Conservation (phyloP, 2,113 vertebrate species). For the Lophotis ruficrista region DNA sequence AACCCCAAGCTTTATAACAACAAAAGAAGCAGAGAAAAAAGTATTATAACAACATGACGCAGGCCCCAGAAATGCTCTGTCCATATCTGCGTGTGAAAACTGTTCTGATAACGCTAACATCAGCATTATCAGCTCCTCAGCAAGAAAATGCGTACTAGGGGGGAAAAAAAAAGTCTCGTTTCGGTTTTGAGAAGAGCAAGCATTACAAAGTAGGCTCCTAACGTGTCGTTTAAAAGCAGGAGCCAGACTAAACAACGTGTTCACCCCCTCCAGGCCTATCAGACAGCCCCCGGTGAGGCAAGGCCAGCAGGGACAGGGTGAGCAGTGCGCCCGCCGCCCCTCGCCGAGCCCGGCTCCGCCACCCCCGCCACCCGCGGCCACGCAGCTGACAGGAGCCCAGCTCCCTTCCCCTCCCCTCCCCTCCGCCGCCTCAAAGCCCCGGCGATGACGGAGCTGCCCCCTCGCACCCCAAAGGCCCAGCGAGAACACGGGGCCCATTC, state of each 20-base stretch:
- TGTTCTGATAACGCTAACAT: background rate
- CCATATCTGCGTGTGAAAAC: rapidly evolving
- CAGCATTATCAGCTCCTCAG: background rate
- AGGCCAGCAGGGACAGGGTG: background rate
- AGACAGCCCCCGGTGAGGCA: background rate
- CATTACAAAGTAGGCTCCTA: background rate
- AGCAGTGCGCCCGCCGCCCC: background rate
- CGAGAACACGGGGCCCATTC: rapidly evolving
- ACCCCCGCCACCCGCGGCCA: background rate
- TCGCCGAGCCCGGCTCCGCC: background rate
- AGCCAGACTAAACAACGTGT: rapidly evolving
- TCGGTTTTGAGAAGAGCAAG: no score
- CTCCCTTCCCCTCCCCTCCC: background rate
- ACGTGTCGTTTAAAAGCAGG: background rate
- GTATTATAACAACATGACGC: rapidly evolving
- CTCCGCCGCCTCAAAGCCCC: background rate
- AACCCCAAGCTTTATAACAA: background rate
- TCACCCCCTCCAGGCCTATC: background rate
- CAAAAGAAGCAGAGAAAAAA: background rate
- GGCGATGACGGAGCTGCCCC: background rate
- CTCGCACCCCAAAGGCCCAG: background rate
- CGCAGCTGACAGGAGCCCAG: background rate
- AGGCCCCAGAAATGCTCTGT: background rate
- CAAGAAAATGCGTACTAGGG: background rate
- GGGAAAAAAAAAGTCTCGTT: rapidly evolving